A percentile compares a stretch with the other conserved stretches of the same genome.
Evolutionary conservation across 2,113 vertebrate species (phyloP).

Genomic region (Pachycephala philippinensis): DNA sequence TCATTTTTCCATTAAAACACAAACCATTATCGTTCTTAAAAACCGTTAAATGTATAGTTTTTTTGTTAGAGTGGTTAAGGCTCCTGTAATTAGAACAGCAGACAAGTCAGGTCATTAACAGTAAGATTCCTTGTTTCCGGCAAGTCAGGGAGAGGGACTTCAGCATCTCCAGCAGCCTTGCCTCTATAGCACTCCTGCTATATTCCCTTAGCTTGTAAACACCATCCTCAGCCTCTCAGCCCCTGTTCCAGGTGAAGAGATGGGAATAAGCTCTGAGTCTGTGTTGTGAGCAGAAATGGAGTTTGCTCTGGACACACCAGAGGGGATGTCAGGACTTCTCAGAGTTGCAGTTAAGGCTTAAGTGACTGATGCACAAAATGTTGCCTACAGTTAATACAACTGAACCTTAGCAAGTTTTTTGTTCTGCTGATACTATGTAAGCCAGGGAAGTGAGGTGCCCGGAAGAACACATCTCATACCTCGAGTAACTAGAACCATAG

Average conservation of each 20-base stretch:
- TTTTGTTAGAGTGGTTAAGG: slow-evolving; percentile 38
- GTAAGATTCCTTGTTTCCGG: neutral
- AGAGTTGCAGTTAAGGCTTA: neutral
- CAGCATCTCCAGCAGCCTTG: neutral
- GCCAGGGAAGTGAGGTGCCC: neutral
- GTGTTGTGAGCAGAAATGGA: neutral
- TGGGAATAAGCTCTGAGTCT: neutral
- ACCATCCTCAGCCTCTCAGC: neutral
- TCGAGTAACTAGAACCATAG: neutral
- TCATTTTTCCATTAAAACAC: slow-evolving; percentile 62
- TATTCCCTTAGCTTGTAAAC: neutral
- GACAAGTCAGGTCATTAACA: neutral
- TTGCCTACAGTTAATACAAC: neutral
- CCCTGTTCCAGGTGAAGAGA: neutral
- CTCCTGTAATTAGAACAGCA: slow-evolving; percentile 67
- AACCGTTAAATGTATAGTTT: slow-evolving; percentile 43
- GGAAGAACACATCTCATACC: neutral
- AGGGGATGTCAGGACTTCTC: neutral
- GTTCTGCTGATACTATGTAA: neutral
- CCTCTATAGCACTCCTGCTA: neutral
- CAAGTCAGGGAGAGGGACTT: neutral
- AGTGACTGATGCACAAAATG: neutral
- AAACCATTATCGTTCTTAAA: slow-evolving; percentile 58
- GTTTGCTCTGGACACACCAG: neutral
- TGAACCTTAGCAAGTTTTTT: neutral